Evolutionary conservation across 2,797 vertebrate genomes (phyloP).

Genomic region (Chrysolophus pictus): DNA sequence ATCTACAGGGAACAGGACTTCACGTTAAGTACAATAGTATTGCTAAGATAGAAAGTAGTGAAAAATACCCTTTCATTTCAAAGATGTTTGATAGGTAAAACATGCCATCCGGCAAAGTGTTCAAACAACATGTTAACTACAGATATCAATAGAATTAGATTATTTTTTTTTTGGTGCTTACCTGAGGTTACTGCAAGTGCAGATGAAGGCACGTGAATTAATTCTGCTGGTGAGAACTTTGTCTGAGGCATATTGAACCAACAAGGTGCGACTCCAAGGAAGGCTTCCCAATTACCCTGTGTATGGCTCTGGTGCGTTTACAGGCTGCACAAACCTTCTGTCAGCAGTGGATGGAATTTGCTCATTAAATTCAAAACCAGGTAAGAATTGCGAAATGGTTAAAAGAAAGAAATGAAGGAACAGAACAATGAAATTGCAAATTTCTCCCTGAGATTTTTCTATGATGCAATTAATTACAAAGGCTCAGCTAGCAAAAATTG

Average conservation of each 20-base stretch:
- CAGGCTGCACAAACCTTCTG: background rate
- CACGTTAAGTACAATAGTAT: background rate
- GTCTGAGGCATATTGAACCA: background rate
- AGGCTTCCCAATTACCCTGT: background rate
- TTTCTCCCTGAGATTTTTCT: background rate
- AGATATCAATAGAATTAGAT: background rate
- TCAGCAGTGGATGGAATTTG: background rate
- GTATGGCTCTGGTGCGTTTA: background rate
- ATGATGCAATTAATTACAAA: background rate
- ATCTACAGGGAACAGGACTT: background rate
- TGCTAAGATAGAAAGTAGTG: background rate
- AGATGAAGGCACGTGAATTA: background rate
- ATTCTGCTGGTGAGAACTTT: background rate
- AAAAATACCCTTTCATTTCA: background rate
- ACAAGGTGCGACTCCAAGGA: background rate
- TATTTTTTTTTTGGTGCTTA: background rate
- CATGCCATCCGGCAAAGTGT: background rate
- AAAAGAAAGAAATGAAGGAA: background rate
- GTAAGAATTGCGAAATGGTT: conserved; percentile 29
- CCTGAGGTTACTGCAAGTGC: background rate
- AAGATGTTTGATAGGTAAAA: background rate
- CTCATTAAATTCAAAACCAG: background rate
- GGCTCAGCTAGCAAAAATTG: background rate
- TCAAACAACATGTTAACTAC: background rate
- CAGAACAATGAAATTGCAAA: background rate